These are phyloP conservation scores for Amazona vittata DNA, from an alignment of 2,113 vertebrate genomes.

Conservation along the genomic window DNA sequence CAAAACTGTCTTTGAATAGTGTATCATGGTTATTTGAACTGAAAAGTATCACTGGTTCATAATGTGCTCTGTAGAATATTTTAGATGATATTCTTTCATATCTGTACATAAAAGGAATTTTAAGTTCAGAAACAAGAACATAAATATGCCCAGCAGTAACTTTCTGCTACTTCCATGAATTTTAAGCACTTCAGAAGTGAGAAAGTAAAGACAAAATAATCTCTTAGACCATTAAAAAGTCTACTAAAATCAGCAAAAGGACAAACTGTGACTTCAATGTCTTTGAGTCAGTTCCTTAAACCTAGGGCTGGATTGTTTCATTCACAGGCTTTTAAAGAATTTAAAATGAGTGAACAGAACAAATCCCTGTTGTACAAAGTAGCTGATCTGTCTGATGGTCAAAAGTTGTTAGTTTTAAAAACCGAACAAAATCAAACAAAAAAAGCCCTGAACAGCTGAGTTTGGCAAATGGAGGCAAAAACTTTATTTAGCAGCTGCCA, in stretches of 20 bases:
- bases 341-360: background rate
- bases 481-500: background rate
- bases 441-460: background rate
- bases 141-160: background rate
- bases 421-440: background rate
- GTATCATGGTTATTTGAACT: background rate
- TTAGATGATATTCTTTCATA: background rate
- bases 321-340: background rate
- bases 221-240: background rate
- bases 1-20: background rate
- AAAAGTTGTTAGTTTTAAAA: background rate
- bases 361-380: background rate
- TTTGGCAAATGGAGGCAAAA: background rate
- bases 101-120: background rate
- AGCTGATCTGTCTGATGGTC: background rate
- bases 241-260: background rate
- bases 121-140: background rate
- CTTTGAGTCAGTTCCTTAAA: background rate
- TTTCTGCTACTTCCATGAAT: background rate
- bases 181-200: background rate
- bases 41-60: background rate
- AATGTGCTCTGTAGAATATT: background rate
- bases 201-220: background rate
- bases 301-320: background rate
- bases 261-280: background rate